Conservation (phyloP, 2,888 invertebrate genomes). For the Lochmaea capreae region DNA sequence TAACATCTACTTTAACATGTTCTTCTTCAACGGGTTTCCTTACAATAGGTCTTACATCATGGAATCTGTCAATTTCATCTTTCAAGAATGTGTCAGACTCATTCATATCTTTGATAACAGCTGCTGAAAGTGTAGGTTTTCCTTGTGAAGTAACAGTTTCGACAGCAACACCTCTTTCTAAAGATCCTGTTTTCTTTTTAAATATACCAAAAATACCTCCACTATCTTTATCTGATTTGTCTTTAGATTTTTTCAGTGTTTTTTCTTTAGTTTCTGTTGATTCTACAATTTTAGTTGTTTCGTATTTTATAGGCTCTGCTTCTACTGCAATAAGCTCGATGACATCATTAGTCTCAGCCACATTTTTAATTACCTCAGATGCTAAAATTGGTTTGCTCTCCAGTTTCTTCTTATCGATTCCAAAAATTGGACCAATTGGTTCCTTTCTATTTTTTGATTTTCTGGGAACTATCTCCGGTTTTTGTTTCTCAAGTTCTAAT, state of each 20-base stretch:
- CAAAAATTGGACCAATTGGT: conserved; percentile 45
- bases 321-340: conserved; percentile 21
- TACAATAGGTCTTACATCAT: conserved; percentile 47
- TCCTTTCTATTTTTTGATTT: conserved; percentile 24
- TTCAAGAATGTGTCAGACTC: conserved; percentile 48
- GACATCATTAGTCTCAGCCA: conserved; percentile 11
- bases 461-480: not conserved
- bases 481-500: not conserved
- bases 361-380: conserved; percentile 33
- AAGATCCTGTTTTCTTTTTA: conserved; percentile 27
- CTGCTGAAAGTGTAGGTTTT: conserved; percentile 37
- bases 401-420: conserved; percentile 44
- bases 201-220: conserved; percentile 33
- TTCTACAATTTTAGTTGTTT: conserved; percentile 22
- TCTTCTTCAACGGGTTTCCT: conserved; percentile 27
- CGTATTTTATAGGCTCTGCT: not conserved
- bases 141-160: conserved; percentile 17
- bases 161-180: conserved; percentile 9
- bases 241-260: conserved; percentile 28
- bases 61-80: conserved; percentile 48
- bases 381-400: conserved; percentile 52
- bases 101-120: conserved; percentile 41
- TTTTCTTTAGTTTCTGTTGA: conserved; percentile 17
- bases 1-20: conserved; percentile 10
- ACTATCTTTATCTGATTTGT: conserved; percentile 32